These are phyloP conservation scores for Drosophila leonis DNA, from an alignment of 2,888 invertebrate genomes.

Conservation along the genomic window DNA sequence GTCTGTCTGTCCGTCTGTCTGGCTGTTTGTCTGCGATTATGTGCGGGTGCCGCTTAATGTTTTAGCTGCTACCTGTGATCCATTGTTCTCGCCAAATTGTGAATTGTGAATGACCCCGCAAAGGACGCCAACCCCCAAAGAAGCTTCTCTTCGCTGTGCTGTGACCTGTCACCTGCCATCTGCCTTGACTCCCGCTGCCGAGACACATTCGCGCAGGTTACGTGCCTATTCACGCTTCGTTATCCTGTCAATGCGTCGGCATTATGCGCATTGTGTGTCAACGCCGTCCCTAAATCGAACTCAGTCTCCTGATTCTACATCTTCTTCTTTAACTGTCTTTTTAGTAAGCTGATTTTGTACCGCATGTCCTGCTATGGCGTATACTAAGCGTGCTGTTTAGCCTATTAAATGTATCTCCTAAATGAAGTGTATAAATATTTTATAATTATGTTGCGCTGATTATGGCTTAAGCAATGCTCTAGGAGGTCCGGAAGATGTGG, in stretches of 20 bases:
- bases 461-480: conserved; percentile 22
- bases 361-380: conserved; percentile 30
- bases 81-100: conserved; percentile 65
- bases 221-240: conserved; percentile 84
- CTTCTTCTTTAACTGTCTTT: background rate
- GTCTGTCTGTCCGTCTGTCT: conserved; percentile 39
- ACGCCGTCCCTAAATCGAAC: conserved; percentile 35
- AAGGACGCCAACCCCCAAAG: conserved; percentile 37
- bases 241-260: conserved; percentile 82
- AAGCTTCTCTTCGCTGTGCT: conserved; percentile 35
- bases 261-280: conserved; percentile 73
- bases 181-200: conserved; percentile 61
- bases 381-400: conserved; percentile 67
- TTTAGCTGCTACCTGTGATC: conserved; percentile 72
- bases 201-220: conserved; percentile 65
- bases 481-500: conserved; percentile 14
- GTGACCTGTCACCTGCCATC: conserved; percentile 73
- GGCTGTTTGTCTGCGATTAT: conserved; percentile 64
- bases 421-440: conserved; percentile 75
- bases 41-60: conserved; percentile 68
- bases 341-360: conserved; percentile 59
- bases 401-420: conserved; percentile 76
- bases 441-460: conserved; percentile 49
- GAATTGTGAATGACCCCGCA: conserved; percentile 77
- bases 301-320: background rate